Conservation (phyloP, 2,797 vertebrate genomes). For the Crocodylus rhombifer region DNA sequence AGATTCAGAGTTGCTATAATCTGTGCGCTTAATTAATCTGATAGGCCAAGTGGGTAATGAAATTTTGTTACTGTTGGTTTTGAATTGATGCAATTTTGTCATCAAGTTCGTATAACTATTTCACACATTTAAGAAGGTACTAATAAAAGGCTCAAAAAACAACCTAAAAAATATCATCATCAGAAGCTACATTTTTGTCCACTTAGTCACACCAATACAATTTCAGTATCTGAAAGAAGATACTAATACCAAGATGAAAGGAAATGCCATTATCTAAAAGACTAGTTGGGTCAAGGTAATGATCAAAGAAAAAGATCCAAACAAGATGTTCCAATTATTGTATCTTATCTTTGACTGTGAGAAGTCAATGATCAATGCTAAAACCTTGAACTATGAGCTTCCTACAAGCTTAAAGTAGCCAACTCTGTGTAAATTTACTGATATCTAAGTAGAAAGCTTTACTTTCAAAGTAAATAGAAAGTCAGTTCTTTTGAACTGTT, state of each 20-base stretch:
- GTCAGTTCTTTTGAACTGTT: background rate
- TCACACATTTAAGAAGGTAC: background rate
- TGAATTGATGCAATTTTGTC: background rate
- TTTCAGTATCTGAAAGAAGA: background rate
- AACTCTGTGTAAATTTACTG: background rate
- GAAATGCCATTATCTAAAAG: background rate
- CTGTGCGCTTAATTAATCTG: background rate
- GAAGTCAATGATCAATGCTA: background rate
- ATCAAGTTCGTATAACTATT: background rate
- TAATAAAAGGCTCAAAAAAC: background rate
- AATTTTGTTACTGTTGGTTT: conserved; percentile 5
- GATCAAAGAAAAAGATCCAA: background rate
- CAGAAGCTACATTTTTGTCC: background rate
- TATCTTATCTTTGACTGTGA: background rate
- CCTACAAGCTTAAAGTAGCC: background rate
- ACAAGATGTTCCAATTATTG: conserved; percentile 7
- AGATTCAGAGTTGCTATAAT: background rate
- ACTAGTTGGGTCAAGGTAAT: background rate
- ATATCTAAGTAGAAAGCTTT: background rate
- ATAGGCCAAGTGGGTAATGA: background rate
- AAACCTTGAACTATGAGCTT: background rate
- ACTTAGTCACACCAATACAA: background rate
- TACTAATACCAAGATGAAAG: background rate
- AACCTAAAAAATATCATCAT: background rate
- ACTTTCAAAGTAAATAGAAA: background rate